Evolutionary conservation across 2,888 invertebrate genomes (phyloP).

Genomic region (Himalopsyche kuldschensis): DNA sequence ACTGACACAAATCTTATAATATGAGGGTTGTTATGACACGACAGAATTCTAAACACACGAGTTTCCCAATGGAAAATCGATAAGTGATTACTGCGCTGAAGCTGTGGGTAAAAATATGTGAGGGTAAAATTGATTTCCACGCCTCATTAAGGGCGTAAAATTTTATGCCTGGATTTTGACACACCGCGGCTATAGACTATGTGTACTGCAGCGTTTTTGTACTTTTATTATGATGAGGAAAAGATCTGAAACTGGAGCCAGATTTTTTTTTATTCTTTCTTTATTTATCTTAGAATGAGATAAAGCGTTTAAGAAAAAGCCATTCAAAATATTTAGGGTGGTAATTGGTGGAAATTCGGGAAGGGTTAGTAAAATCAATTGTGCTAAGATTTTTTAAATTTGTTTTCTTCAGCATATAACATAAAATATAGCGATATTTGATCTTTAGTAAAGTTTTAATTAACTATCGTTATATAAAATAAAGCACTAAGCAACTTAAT

Average conservation of each 20-base stretch:
- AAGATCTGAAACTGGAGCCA: background rate
- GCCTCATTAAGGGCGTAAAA: slow-evolving; percentile 27
- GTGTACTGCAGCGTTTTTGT: background rate
- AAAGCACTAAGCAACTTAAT: too few relatives aligned
- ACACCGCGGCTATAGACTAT: background rate
- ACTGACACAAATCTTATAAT: background rate
- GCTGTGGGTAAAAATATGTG: slow-evolving; percentile 3
- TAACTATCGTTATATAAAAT: too few relatives aligned
- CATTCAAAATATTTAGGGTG: too few relatives aligned
- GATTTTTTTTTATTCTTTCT: background rate
- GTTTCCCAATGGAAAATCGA: slow-evolving; percentile 24
- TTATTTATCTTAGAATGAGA: background rate
- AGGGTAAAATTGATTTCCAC: slow-evolving; percentile 26
- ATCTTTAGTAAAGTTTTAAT: too few relatives aligned
- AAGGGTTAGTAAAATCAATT: too few relatives aligned
- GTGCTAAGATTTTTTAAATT: too few relatives aligned
- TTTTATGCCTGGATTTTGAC: slow-evolving; percentile 20
- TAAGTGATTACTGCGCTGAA: slow-evolving; percentile 26
- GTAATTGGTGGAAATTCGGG: too few relatives aligned
- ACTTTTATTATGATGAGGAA: background rate
- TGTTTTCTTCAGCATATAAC: too few relatives aligned
- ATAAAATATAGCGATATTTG: too few relatives aligned
- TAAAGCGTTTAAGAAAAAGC: too few relatives aligned
- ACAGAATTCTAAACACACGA: background rate
- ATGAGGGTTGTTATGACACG: background rate